Conservation (phyloP, 2,797 vertebrate genomes). For the Sparidentex hasta region DNA sequence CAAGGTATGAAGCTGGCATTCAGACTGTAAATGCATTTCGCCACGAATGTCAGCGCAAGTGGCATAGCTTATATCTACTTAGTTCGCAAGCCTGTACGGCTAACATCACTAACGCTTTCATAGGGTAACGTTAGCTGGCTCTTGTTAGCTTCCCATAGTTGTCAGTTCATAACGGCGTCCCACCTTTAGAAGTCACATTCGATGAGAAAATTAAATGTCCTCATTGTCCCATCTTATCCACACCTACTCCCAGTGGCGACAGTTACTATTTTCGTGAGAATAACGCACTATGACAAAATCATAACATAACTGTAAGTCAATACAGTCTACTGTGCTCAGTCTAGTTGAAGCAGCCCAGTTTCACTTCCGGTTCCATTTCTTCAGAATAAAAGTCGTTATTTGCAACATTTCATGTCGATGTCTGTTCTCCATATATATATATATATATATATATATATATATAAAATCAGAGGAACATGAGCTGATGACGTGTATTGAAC, state of each 20-base stretch:
- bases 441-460: too few relatives aligned
- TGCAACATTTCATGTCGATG: neutral
- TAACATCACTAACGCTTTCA: constrained; percentile 12
- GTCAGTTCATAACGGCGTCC: constrained; percentile 16
- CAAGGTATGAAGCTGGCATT: rapidly evolving
- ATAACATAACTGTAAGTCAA: constrained; percentile 29
- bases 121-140: constrained; percentile 32
- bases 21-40: neutral
- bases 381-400: constrained; percentile 30
- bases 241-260: constrained; percentile 2
- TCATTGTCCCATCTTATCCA: constrained; percentile 36
- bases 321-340: constrained; percentile 1
- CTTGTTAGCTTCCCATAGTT: neutral
- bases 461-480: too few relatives aligned
- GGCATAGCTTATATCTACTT: neutral
- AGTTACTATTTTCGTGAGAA: constrained; percentile 27
- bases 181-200: constrained; percentile 75
- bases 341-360: neutral
- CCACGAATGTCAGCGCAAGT: neutral
- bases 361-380: constrained; percentile 35
- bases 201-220: constrained; percentile 32
- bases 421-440: neutral
- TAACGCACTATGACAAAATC: constrained; percentile 10
- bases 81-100: constrained; percentile 8
- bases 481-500: neutral